Conservation (phyloP, 2,113 vertebrate genomes). For the Candoia aspera region DNA sequence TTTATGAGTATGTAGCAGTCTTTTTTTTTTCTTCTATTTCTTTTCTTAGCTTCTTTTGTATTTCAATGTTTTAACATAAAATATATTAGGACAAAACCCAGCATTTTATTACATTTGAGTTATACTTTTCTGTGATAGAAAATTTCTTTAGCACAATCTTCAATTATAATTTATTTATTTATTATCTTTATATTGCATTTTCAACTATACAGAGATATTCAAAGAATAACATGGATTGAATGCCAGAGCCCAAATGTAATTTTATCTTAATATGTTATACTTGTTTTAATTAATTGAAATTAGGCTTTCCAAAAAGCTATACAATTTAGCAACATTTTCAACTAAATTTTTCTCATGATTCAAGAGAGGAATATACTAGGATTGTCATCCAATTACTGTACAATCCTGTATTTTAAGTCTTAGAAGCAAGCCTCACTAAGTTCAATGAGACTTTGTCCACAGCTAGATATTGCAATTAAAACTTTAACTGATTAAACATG, state of each 20-base stretch:
- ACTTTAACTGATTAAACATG: not conserved
- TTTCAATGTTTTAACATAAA: not conserved
- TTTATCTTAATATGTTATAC: not conserved
- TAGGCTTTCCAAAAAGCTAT: not conserved
- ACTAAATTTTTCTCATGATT: not conserved
- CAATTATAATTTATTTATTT: conserved; percentile 31
- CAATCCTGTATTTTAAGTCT: not conserved
- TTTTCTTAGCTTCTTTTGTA: not conserved
- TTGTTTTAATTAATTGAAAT: not conserved
- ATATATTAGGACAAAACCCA: not conserved
- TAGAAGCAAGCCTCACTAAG: not conserved
- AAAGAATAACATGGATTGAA: not conserved
- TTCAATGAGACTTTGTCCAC: not conserved
- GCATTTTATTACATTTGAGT: not conserved
- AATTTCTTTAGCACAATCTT: not conserved
- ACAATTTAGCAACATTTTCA: not conserved
- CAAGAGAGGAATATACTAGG: not conserved
- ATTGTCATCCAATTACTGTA: not conserved
- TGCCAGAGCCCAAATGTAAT: not conserved
- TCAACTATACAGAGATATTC: conserved; percentile 15
- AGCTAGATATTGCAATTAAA: not conserved
- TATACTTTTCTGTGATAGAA: not conserved
- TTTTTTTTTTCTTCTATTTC: not conserved
- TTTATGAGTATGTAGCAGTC: not conserved
- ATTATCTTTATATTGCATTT: conserved; percentile 16